A percentile compares a stretch with the other conserved stretches of the same genome.
These are phyloP conservation scores for Theretra japonica DNA, from an alignment of 2,888 invertebrate species.

Conservation along the genomic window DNA sequence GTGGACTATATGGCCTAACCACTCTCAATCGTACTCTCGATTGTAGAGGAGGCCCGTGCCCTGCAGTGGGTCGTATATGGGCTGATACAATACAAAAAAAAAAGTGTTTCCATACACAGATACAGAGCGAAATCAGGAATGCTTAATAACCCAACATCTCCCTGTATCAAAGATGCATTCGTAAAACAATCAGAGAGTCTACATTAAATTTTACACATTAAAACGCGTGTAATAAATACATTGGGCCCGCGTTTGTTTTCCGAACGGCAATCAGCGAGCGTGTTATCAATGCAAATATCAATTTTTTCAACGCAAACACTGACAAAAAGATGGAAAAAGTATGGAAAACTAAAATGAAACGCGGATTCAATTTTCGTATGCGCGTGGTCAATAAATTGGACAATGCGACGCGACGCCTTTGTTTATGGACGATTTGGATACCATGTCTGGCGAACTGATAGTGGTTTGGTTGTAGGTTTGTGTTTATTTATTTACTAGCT, in stretches of 20 bases:
- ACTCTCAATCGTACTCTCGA: too few species aligned
- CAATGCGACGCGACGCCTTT: slow-evolving; percentile 21
- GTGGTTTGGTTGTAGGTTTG: background rate
- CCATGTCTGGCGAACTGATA: slow-evolving; percentile 11
- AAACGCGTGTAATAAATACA: slow-evolving; percentile 20
- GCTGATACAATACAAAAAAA: too few species aligned
- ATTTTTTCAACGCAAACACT: slow-evolving; percentile 34
- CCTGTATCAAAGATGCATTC: background rate
- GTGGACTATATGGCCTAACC: too few species aligned
- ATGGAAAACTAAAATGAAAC: slow-evolving; percentile 37
- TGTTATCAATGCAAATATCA: slow-evolving; percentile 37
- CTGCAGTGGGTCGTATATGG: too few species aligned
- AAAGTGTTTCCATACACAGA: too few species aligned
- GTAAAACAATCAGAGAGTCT: background rate
- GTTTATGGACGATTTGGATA: slow-evolving; percentile 4
- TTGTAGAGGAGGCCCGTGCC: too few species aligned
- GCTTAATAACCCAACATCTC: background rate
- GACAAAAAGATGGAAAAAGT: slow-evolving; percentile 29
- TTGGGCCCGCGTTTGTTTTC: slow-evolving; percentile 29
- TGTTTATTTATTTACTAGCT: background rate
- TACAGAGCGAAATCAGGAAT: too few species aligned
- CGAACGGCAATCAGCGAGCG: slow-evolving; percentile 33
- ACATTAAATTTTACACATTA: slow-evolving; percentile 15
- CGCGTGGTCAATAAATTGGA: slow-evolving; percentile 23
- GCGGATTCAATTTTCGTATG: slow-evolving; percentile 26